Base-by-base conservation (phyloP, 2,113 vertebrate species). In the Colaptes auratus region DNA sequence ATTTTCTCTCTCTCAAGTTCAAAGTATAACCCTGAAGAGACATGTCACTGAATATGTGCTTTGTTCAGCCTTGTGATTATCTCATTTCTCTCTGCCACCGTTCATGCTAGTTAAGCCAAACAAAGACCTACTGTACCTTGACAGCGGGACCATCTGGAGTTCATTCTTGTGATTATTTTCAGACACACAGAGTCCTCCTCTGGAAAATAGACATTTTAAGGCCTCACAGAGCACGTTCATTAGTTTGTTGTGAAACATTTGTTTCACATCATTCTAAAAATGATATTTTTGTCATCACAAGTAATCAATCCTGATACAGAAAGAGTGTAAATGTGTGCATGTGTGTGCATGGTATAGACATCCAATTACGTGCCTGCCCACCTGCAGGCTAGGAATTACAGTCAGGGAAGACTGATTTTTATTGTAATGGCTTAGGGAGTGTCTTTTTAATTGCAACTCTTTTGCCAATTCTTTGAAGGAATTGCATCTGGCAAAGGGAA, bases 81-180 rank as follows among this genome's bases (percentile, higher is more conserved):
- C 53, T 89, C 82, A 74, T 93, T 90, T 89, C 50, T 90, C 56
- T 90, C 74, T 94, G 35, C 44, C 30, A 83, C 46, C 42, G 82
- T 75, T 96, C 69, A 28, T 44, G 59, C 60, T 86, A 89, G 83
- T 81, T 86, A 93, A 91, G 69, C 33, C 69, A 83, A 90, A 92
- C 39, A 71, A 95, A 46, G 50, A 89, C 71, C 52, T 82, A 66
- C 60, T 83, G 75, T 95, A 95, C 55, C 76, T 88, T 95, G 84
- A 95, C 81, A 94, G 81, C 0, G 0, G 36, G 88, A 95, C 87
- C 70, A 93, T 95, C 86, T 92, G 92, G 80, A 92, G 63, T 50
- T 82, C 56, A 76, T 93, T 90, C 50, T 85, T 84, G 23, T 35
- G 76, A 93, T 90, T 92, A 90, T 78, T 95, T 93, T 88, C 55